Percentiles rank a stretch among this genome's conserved stretches.
Conservation (phyloP, 2,113 vertebrate genomes). For the Suricata suricatta region DNA sequence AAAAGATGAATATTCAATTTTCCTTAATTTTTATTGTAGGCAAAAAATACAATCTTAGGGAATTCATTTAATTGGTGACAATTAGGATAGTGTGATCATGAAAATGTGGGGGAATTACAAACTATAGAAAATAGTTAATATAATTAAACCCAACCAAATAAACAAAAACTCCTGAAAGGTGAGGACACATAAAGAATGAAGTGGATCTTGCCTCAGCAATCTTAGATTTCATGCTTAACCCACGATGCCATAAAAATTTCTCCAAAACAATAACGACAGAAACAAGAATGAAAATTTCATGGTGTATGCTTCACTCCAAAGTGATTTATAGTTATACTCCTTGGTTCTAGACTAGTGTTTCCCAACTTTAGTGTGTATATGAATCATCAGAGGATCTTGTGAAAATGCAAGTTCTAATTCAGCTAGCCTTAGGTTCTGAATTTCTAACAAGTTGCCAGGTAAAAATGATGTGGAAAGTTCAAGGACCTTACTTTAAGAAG, state of each 20-base stretch:
- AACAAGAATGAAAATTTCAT: not conserved
- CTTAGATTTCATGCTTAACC: not conserved
- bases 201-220: not conserved
- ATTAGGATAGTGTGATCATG: not conserved
- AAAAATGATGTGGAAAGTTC: not conserved
- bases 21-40: not conserved
- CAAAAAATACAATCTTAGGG: not conserved
- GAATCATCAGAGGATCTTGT: not conserved
- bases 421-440: not conserved
- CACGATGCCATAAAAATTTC: not conserved
- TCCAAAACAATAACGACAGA: not conserved
- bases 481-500: not conserved
- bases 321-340: not conserved
- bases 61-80: not conserved
- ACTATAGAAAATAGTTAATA: not conserved
- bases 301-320: conserved; percentile 9
- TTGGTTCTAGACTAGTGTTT: not conserved
- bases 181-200: not conserved
- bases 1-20: not conserved
- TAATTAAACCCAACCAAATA: not conserved
- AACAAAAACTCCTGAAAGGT: not conserved
- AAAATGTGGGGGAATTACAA: not conserved
- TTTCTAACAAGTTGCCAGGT: conserved; percentile 1
- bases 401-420: not conserved
- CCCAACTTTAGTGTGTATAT: not conserved